Evolutionary conservation across 2,113 vertebrate species (phyloP).

Genomic region (Parus major): DNA sequence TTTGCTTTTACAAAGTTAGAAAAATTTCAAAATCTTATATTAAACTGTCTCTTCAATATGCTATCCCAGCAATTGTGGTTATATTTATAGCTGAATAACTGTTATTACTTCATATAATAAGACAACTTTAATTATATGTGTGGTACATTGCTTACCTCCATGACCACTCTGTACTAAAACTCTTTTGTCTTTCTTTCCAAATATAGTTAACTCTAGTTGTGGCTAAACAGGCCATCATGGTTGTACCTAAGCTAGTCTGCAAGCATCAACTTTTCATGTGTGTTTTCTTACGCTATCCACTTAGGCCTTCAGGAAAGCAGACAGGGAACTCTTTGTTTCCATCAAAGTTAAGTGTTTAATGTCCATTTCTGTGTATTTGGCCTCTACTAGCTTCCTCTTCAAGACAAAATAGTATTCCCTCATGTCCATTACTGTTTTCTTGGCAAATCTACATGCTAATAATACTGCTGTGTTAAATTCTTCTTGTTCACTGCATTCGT

Average conservation of each 20-base stretch:
- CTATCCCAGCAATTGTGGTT: conserved; percentile 13
- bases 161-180: background rate
- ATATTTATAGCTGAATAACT: conserved; percentile 19
- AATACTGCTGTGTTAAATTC: background rate
- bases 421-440: conserved; percentile 2
- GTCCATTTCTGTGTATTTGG: conserved; percentile 24
- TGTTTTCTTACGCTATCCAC: background rate
- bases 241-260: background rate
- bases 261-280: background rate
- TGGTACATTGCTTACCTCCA: background rate
- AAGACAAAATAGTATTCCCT: conserved; percentile 33
- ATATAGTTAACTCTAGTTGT: background rate
- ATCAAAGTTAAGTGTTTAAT: background rate
- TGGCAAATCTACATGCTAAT: background rate
- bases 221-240: background rate
- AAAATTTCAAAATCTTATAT: background rate
- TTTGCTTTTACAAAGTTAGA: background rate
- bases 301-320: background rate
- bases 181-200: background rate
- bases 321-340: conserved; percentile 25
- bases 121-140: conserved; percentile 6
- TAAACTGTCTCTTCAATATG: background rate
- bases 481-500: background rate
- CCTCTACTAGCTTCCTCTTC: conserved; percentile 17
- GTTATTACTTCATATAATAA: conserved; percentile 38